Conservation (phyloP, 2,888 invertebrate species). For the Noctua fimbriata region DNA sequence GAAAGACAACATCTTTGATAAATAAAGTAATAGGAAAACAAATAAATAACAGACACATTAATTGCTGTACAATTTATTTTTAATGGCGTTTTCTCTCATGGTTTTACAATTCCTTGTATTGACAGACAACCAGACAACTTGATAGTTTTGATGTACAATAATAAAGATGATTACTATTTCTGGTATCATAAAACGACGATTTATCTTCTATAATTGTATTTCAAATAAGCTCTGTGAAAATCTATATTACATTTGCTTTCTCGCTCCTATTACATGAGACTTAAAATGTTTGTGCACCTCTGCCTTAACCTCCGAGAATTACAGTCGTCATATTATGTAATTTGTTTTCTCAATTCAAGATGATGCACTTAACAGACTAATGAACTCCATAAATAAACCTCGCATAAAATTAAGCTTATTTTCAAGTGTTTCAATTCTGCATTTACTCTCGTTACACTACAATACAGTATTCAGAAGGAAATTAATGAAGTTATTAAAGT, state of each 20-base stretch:
- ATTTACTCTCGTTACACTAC: constrained; percentile 49
- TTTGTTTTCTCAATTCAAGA: constrained; percentile 13
- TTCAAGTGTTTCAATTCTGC: constrained; percentile 22
- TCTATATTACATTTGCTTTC: not conserved
- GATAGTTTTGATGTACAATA: constrained; percentile 18
- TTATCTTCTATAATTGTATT: constrained; percentile 3
- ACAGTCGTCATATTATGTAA: not conserved
- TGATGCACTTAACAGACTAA: constrained; percentile 5
- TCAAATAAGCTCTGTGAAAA: constrained; percentile 5
- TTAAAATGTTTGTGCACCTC: not conserved
- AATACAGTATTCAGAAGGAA: constrained; percentile 60
- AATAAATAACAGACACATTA: constrained; percentile 29
- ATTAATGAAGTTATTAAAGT: constrained; percentile 78
- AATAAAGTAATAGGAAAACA: constrained; percentile 18
- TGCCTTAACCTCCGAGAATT: not conserved
- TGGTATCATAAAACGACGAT: constrained; percentile 17
- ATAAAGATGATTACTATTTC: constrained; percentile 28
- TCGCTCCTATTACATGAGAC: not conserved
- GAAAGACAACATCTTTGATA: not conserved
- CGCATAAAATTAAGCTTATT: constrained; percentile 10
- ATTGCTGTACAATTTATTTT: constrained; percentile 42
- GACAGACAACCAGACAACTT: constrained; percentile 39
- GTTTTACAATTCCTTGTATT: constrained; percentile 33
- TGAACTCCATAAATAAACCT: constrained; percentile 26
- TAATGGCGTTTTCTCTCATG: constrained; percentile 47